These are phyloP conservation scores for Cerastis rubricosa DNA, from an alignment of 2,888 invertebrate species.

Conservation along the genomic window DNA sequence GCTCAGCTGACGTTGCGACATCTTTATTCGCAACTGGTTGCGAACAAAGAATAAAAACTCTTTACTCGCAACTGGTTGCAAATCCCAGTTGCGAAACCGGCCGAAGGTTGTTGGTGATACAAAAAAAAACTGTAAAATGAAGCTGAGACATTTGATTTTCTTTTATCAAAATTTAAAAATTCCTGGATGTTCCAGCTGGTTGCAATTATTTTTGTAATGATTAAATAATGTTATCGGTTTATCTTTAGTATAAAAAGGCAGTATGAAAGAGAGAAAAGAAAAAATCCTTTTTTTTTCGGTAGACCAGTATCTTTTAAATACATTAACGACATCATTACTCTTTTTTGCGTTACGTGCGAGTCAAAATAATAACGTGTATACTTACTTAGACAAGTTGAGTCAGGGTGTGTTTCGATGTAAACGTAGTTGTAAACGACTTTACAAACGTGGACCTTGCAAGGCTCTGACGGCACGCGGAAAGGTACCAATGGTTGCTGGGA, in stretches of 20 bases:
- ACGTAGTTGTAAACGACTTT: slow-evolving; percentile 83
- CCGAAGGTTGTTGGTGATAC: not conserved
- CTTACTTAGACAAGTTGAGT: slow-evolving; percentile 53
- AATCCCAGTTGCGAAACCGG: too few relatives aligned
- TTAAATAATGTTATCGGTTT: not conserved
- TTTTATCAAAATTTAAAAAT: not conserved
- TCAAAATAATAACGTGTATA: not conserved
- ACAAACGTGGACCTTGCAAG: slow-evolving; percentile 78
- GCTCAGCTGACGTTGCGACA: slow-evolving; percentile 20
- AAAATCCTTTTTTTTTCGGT: not conserved
- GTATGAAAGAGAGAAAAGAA: not conserved
- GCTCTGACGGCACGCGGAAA: slow-evolving; percentile 75
- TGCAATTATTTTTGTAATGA: not conserved
- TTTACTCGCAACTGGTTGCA: too few relatives aligned
- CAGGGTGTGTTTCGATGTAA: slow-evolving; percentile 73
- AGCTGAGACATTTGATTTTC: not conserved
- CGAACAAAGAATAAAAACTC: too few relatives aligned
- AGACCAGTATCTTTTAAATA: too few relatives aligned
- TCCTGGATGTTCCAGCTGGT: not conserved
- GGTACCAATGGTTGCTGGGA: slow-evolving; percentile 72
- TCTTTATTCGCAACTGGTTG: too few relatives aligned
- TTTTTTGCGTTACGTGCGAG: not conserved
- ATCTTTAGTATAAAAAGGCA: not conserved
- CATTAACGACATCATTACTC: not conserved
- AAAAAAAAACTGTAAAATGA: not conserved